Conservation (phyloP, 1,140 invertebrate genomes). For the Aphaenogaster floridana region DNA sequence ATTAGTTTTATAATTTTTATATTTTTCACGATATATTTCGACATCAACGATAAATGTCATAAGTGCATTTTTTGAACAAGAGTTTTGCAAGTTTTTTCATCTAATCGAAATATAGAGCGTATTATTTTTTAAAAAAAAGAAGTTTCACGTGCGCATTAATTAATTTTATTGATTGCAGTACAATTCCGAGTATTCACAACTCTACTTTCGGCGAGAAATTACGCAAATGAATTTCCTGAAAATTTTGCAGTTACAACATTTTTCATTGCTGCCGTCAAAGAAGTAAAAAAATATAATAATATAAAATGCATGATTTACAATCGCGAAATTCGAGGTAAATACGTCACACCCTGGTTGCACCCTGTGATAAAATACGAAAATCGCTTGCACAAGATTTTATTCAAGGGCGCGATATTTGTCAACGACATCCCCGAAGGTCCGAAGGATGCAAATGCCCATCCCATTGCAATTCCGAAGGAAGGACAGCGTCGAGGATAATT, state of each 20-base stretch:
- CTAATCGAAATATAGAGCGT: neutral
- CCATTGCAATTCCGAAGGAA: neutral
- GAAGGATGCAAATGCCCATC: neutral
- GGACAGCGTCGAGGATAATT: slow-evolving; percentile 31
- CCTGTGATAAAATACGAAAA: neutral
- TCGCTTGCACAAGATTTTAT: neutral
- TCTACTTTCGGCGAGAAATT: neutral
- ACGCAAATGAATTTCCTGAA: neutral
- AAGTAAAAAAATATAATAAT: neutral
- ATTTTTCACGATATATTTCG: neutral
- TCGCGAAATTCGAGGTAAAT: neutral
- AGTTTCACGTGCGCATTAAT: neutral
- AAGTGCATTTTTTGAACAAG: neutral
- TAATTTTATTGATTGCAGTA: neutral
- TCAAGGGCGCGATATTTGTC: neutral
- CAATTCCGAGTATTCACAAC: neutral
- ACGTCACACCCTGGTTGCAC: neutral
- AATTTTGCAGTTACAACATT: neutral
- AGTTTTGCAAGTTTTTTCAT: neutral
- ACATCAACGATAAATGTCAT: neutral
- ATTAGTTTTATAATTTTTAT: neutral
- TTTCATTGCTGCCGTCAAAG: neutral
- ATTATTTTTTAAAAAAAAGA: neutral
- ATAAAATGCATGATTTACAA: neutral
- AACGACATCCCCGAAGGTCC: neutral